Conservation (phyloP, 1,140 invertebrate genomes). For the Phocides pigmalion region DNA sequence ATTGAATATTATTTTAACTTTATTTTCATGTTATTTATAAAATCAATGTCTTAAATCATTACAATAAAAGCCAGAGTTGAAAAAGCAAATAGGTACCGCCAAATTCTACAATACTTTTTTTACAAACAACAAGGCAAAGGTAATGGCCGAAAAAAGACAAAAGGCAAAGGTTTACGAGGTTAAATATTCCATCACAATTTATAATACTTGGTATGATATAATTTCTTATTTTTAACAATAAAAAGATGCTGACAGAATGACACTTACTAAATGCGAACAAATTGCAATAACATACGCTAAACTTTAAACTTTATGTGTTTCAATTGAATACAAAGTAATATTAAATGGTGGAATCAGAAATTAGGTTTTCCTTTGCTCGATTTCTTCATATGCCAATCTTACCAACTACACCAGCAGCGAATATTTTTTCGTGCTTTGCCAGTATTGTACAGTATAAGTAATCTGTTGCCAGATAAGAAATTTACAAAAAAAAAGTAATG, state of each 20-base stretch:
- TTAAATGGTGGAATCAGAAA: slow-evolving; percentile 16
- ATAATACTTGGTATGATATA: not conserved
- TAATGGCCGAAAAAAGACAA: slow-evolving; percentile 1
- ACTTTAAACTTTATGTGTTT: not conserved
- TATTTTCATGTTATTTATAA: not conserved
- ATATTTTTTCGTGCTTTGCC: not conserved
- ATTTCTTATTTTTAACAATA: not conserved
- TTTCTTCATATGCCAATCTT: slow-evolving; percentile 11
- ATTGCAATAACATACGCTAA: not conserved
- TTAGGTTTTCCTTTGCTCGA: slow-evolving; percentile 14
- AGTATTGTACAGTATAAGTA: not conserved
- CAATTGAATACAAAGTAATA: not conserved
- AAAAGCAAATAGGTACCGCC: slow-evolving; percentile 20
- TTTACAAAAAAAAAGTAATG: no score
- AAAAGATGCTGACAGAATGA: not conserved
- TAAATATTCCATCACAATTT: slow-evolving; percentile 10
- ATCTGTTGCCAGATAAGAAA: no score
- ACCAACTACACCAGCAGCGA: no score
- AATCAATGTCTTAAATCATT: not conserved
- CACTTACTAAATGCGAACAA: not conserved
- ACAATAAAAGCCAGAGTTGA: slow-evolving; percentile 8
- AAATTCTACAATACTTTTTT: not conserved
- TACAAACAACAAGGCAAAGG: slow-evolving; percentile 20
- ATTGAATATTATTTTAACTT: no score
- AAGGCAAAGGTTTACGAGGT: slow-evolving; percentile 22